Evolutionary conservation across 2,888 invertebrate species (phyloP).

Genomic region (Aelia acuminata): DNA sequence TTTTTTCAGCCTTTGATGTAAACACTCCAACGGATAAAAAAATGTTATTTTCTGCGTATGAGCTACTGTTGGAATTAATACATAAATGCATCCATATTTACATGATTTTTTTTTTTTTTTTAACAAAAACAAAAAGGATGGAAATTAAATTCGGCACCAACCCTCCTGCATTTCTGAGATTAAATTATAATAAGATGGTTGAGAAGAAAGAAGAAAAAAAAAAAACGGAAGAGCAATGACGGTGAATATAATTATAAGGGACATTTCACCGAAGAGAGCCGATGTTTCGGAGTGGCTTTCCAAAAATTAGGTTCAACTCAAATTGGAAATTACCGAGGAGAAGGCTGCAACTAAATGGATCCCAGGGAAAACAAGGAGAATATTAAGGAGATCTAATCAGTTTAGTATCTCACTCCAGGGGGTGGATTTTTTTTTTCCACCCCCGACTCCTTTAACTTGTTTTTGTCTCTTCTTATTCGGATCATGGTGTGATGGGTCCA

Average conservation of each 20-base stretch:
- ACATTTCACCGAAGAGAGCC: conserved; percentile 9
- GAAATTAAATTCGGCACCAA: conserved; percentile 22
- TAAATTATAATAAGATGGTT: conserved; percentile 39
- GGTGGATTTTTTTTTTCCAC: neutral
- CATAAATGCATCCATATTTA: neutral
- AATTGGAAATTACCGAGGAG: conserved; percentile 55
- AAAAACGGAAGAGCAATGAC: neutral
- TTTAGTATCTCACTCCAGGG: conserved; percentile 24
- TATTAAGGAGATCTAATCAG: conserved; percentile 52
- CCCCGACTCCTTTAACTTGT: neutral
- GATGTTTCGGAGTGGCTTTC: conserved; percentile 38
- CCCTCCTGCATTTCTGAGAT: neutral
- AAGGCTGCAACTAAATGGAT: conserved; percentile 39
- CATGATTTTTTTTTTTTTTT: neutral
- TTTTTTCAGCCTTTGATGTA: too few relatives aligned
- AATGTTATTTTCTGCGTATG: too few relatives aligned
- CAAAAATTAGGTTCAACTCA: conserved; percentile 52
- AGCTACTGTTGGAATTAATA: neutral
- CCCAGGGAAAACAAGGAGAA: conserved; percentile 38
- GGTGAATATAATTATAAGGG: conserved; percentile 48
- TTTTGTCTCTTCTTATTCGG: neutral
- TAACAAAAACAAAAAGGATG: neutral
- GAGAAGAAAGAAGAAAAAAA: conserved; percentile 25
- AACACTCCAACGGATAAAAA: too few relatives aligned
- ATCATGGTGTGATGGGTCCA: neutral